Base-by-base conservation (phyloP, 2,888 invertebrate species). In the Lysandra bellargus region DNA sequence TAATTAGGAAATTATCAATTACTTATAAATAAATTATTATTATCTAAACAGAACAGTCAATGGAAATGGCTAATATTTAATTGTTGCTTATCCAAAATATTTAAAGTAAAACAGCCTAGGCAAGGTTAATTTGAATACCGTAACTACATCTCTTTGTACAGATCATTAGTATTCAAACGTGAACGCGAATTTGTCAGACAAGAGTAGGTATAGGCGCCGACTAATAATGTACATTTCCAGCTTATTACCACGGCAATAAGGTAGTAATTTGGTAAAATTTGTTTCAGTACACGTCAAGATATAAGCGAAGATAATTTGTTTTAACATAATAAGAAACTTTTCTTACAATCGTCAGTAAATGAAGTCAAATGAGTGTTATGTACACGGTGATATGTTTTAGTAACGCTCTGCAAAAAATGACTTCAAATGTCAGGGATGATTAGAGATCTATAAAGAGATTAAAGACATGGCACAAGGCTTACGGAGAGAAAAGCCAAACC, bases 171-270 rank as follows among this genome's bases (percentile, higher is more conserved):
- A 76, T 76, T 30, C 76, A 57, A 57, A 76, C 33, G 53, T 57
- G 76, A 30, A 12, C 53, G 76, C 49, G 53, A 76, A 76, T 76
- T 76, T 23, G 76, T 53, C 57, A 33, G 69, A 69, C 64, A 64
- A 30, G 30, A 7, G 23, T 61, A 23, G 2, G 30, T 64, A 64
- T 4, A 30, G 30, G 9, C 64, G 64, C 9, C 64, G 30, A 64
- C 64, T 4, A 12, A 33, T 17, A 12, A 4, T 23, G 17, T 69
- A 69, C 17, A 37, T 69, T 37, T 17, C 5, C 33, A 37, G 1
- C 14, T 14, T 69, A 69, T 33, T 3, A 5, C 14, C 14, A 37
- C 12, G 14, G 17, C 1, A 69, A 37, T 37, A 69, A 37, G 5
- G 69, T 69, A 6, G 1, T 37, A 37, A 23, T 2, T 9, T 64